Evolutionary conservation across 2,113 vertebrate species (phyloP), one percentile per base, ranked within the genome.

Genomic region (Hemicordylus capensis): DNA sequence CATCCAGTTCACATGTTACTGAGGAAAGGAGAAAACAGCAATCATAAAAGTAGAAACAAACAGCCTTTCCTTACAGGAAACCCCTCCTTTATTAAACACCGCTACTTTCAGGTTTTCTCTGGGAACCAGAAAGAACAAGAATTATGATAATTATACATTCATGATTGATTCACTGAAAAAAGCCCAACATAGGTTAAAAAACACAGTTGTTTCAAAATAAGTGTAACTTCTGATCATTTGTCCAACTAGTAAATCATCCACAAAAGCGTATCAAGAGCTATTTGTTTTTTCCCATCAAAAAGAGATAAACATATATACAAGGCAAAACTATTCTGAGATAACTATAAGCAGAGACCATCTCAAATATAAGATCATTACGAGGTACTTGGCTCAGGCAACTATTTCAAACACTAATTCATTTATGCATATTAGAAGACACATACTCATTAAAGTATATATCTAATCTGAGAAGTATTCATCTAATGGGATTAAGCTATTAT

Each of bases 291-390:
- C 54, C 22, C n/a, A 39, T 42, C 5, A 31, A 54, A 0, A 4
- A 34, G 58, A 84, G 63, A 37, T 37, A 77, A 56, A n/a, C n/a
- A 2, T 54, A 42, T 56, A 54, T 44, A 86, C 84, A 64, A 72
- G 73, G 81, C 63, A 76, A 39, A 81, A 7, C 34, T 24, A 24
- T 39, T n/a, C 42, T 39, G 1, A 69, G 85, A 81, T 87, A 89
- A 37, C n/a, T 80, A 66, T 80, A 80, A 31, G 26, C 42, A 48
- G 28, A 48, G 42, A 19, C 34, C 31, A 48, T 77, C 24, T 66
- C 48, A 34, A 67, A 66, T 20, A 31, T 44, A 80, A 51, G 61
- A 80, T 48, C n/a, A 80, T 34, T 34, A 34, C 19, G 44, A 66
- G 12, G 61, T 64, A 28, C 44, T 64, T 64, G 39, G 26, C 14